Percentiles rank a stretch among this genome's conserved stretches.
phyloP scores from a whole-genome alignment of 2,888 invertebrate genomes.

The Aporophyla nigra region DNA sequence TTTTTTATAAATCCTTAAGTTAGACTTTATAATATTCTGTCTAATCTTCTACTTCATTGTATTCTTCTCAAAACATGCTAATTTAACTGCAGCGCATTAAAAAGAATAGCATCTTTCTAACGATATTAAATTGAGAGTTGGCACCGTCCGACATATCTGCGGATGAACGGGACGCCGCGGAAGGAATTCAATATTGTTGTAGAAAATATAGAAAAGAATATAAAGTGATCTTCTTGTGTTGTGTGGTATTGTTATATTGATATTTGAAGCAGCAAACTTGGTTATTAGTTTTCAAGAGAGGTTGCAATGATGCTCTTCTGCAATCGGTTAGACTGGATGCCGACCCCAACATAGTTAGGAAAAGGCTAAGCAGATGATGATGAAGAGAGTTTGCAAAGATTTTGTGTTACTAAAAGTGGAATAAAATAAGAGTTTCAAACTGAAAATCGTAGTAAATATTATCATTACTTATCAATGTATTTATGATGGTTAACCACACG shows the following conservation, averaged over 20 bases:
- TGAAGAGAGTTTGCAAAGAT: no score
- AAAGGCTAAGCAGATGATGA: no score
- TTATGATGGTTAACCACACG: no score
- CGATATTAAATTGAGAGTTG: conserved; percentile 43
- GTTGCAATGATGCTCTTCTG: neutral
- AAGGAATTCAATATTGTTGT: conserved; percentile 15
- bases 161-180: conserved; percentile 18
- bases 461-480: no score
- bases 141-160: conserved; percentile 12
- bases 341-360: no score
- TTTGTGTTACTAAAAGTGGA: no score
- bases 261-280: neutral
- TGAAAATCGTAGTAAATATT: no score
- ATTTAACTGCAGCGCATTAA: conserved; percentile 30
- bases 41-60: neutral
- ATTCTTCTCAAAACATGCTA: conserved; percentile 36
- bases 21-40: no score
- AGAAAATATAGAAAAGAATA: conserved; percentile 26
- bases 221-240: conserved; percentile 8
- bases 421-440: no score
- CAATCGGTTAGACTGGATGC: no score
- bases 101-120: conserved; percentile 34
- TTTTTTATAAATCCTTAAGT: no score
- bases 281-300: neutral
- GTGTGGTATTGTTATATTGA: neutral